These are phyloP conservation scores for Dolichoris vasculosae DNA, from an alignment of 1,140 invertebrate genomes.

Conservation along the genomic window DNA sequence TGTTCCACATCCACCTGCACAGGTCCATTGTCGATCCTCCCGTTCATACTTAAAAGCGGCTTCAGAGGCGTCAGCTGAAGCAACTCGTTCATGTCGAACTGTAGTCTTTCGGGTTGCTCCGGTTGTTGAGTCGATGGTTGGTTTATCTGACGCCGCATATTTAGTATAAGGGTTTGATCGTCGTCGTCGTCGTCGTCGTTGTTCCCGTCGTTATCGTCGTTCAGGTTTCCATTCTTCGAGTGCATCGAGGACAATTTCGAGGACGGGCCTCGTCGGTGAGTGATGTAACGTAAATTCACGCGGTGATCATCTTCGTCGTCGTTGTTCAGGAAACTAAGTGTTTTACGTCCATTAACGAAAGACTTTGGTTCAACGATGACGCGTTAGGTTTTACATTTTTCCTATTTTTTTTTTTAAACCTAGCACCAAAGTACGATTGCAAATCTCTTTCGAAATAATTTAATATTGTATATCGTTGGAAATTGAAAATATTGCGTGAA, in stretches of 20 bases:
- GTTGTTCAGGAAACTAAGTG: not conserved
- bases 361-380: not conserved
- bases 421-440: no score
- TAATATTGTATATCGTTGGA: no score
- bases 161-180: constrained; percentile 62
- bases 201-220: not conserved
- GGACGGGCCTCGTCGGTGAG: constrained; percentile 53
- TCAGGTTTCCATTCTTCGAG: not conserved
- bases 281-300: constrained; percentile 58
- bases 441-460: no score
- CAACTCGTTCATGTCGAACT: constrained; percentile 62
- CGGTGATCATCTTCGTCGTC: constrained; percentile 45
- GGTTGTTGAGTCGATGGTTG: not conserved
- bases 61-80: constrained; percentile 47
- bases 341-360: not conserved
- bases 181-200: constrained; percentile 56
- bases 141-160: constrained; percentile 29
- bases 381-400: not conserved
- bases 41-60: constrained; percentile 33
- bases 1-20: constrained; percentile 17
- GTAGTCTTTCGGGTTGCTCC: constrained; percentile 32
- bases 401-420: not conserved
- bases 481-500: no score
- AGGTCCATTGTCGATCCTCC: constrained; percentile 11
- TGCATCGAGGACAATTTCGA: not conserved